Conservation (phyloP, 64 coral and sea anemone genomes). For the Acropora yongei region DNA sequence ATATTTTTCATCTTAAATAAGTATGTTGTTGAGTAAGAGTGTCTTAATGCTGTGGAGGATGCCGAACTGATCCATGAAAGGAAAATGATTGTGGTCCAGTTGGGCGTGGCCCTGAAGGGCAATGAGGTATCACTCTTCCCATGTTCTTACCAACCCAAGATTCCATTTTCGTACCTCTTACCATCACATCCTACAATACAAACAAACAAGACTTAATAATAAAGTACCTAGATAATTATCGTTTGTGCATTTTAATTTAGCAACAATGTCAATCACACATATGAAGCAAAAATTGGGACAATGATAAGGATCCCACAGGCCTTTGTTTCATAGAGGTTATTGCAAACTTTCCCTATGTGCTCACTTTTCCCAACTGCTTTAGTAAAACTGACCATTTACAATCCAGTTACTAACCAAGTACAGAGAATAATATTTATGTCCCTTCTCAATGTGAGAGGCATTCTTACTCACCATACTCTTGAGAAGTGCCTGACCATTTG, state of each 20-base stretch:
- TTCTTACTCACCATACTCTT: slow-evolving; percentile 72
- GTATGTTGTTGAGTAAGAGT: background rate
- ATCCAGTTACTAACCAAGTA: no score
- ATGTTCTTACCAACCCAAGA: background rate
- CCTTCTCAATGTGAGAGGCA: no score
- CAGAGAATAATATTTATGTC: no score
- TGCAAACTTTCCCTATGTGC: no score
- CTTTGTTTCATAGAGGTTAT: no score
- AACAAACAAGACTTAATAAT: background rate
- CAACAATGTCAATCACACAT: no score
- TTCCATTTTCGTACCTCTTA: slow-evolving; percentile 38
- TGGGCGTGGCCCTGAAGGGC: slow-evolving; percentile 9
- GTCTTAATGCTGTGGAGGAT: slow-evolving; percentile 41
- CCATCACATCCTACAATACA: slow-evolving; percentile 7
- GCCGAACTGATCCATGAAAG: slow-evolving; percentile 50
- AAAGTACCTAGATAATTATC: background rate
- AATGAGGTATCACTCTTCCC: slow-evolving; percentile 4
- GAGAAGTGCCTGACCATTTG: slow-evolving; percentile 70
- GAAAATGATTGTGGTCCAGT: slow-evolving; percentile 10
- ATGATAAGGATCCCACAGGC: no score
- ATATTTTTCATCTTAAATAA: background rate
- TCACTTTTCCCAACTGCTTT: background rate
- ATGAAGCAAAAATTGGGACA: no score
- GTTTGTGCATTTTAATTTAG: no score
- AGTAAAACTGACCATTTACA: background rate